phyloP scores from a whole-genome alignment of 1,140 invertebrate species.

The Saccostrea glomerata region DNA sequence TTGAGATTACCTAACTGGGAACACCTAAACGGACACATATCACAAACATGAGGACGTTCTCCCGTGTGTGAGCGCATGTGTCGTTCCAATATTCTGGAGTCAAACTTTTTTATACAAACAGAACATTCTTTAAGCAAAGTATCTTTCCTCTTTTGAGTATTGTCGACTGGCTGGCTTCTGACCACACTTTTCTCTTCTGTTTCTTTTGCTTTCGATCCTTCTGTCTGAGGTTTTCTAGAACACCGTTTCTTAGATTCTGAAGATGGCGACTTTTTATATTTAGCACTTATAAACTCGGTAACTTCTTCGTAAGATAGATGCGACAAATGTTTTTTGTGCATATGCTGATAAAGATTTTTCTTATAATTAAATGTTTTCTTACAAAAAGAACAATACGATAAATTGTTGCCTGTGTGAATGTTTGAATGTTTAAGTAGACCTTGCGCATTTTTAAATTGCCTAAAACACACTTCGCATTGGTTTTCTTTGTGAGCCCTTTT shows the following conservation, averaged over 20 bases:
- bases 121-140: not conserved
- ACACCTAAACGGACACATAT: not conserved
- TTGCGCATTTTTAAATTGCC: not conserved
- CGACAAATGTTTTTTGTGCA: not conserved
- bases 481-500: not conserved
- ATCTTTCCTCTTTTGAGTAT: not conserved
- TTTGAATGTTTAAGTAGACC: not conserved
- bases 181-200: not conserved
- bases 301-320: not conserved
- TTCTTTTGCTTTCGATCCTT: not conserved
- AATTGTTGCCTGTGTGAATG: not conserved
- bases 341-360: constrained; percentile 8
- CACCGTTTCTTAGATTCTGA: not conserved
- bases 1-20: constrained; percentile 17
- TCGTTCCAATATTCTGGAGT: not conserved
- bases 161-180: not conserved
- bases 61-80: constrained; percentile 15
- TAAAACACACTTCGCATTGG: constrained; percentile 10
- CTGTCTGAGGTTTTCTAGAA: not conserved
- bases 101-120: constrained; percentile 6
- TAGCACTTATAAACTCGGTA: not conserved
- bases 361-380: not conserved
- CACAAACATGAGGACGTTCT: not conserved
- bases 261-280: not conserved
- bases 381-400: constrained; percentile 1